Conservation (phyloP, 2,888 invertebrate species). For the Trichopria drosophilae region DNA sequence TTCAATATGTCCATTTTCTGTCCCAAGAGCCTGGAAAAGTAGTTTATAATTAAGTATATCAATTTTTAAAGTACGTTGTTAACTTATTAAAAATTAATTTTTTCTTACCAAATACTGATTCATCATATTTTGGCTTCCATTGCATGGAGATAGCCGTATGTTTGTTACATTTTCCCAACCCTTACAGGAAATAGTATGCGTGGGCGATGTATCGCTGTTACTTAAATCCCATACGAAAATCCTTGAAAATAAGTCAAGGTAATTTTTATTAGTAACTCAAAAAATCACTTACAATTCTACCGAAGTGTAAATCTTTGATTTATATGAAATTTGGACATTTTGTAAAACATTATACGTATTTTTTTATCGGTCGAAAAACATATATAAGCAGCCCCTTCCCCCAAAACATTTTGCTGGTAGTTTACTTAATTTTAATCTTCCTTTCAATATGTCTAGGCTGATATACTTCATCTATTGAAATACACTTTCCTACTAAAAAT, state of each 20-base stretch:
- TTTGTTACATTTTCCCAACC: conserved; percentile 54
- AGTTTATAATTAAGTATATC: conserved; percentile 1
- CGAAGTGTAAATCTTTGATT: no score
- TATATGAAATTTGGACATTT: no score
- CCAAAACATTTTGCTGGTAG: no score
- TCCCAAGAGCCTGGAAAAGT: conserved; percentile 60
- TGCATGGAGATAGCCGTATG: conserved; percentile 58
- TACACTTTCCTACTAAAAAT: no score
- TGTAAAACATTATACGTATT: no score
- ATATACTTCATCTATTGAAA: no score
- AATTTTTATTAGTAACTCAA: not conserved
- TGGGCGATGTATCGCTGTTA: conserved; percentile 60
- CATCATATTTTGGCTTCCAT: conserved; percentile 45
- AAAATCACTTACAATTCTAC: not conserved
- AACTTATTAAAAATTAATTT: conserved; percentile 1
- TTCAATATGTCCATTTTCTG: conserved; percentile 56
- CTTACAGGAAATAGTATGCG: conserved; percentile 57
- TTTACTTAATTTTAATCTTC: no score
- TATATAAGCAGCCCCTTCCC: no score
- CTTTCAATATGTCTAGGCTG: no score
- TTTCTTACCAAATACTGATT: conserved; percentile 59
- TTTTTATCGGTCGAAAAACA: no score
- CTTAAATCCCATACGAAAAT: conserved; percentile 63
- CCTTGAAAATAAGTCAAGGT: conserved; percentile 48
- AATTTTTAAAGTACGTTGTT: conserved; percentile 16